phyloP scores from a whole-genome alignment of 2,888 invertebrate species.

The Watsonalla cultraria region DNA sequence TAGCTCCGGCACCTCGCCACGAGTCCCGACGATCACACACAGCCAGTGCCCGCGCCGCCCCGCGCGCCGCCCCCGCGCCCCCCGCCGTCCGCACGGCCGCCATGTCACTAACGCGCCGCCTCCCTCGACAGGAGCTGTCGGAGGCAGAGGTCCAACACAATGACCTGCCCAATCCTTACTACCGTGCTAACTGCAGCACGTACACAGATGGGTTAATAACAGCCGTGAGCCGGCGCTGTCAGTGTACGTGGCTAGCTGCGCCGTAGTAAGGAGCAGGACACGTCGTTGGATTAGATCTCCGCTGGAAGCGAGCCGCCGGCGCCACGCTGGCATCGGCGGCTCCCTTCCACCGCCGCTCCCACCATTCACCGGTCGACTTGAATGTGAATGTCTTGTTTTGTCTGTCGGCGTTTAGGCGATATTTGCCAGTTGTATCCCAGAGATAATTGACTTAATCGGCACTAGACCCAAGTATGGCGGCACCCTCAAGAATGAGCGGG shows the following conservation, averaged over 20 bases:
- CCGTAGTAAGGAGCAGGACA: background rate
- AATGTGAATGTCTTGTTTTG: constrained; percentile 81
- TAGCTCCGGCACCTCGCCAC: constrained; percentile 77
- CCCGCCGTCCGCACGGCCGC: constrained; percentile 18
- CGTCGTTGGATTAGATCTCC: background rate
- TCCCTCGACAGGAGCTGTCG: constrained; percentile 17
- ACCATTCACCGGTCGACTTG: constrained; percentile 56
- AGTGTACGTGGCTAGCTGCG: background rate
- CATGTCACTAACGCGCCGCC: constrained; percentile 22
- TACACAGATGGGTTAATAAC: background rate
- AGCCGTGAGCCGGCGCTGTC: constrained; percentile 19
- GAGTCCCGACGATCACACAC: constrained; percentile 78
- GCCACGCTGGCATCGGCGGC: constrained; percentile 32
- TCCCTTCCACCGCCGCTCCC: constrained; percentile 36
- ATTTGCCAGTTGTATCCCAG: constrained; percentile 99
- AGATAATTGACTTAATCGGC: constrained; percentile 99
- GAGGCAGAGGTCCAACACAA: constrained; percentile 8
- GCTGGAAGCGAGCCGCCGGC: constrained; percentile 24
- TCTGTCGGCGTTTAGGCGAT: constrained; percentile 93
- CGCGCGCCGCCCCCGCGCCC: constrained; percentile 27
- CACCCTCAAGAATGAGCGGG: constrained; percentile 99
- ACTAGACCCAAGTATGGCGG: constrained; percentile 99
- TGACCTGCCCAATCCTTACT: background rate
- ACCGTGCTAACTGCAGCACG: background rate
- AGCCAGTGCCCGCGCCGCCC: constrained; percentile 69